Percentiles rank a stretch among this genome's conserved stretches.
These are phyloP conservation scores for Tyrophagus putrescentiae DNA, from an alignment of 1,140 invertebrate species.

Conservation along the genomic window DNA sequence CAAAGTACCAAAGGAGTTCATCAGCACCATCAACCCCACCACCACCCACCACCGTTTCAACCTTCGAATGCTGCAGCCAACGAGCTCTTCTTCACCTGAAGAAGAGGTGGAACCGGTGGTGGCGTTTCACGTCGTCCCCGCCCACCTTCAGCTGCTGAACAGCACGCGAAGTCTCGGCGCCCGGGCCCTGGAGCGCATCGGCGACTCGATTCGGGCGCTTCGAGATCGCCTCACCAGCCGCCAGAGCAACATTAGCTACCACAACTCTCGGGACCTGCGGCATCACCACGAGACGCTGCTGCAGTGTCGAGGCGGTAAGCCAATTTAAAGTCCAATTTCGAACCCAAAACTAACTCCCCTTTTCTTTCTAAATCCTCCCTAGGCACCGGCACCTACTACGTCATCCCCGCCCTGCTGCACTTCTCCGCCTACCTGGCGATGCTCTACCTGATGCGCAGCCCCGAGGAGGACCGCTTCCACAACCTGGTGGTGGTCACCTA, in stretches of 20 bases:
- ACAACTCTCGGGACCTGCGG: not conserved
- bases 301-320: conserved; percentile 8
- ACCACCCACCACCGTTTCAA: no score
- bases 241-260: not conserved
- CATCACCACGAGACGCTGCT: not conserved
- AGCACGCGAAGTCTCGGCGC: no score
- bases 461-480: conserved; percentile 24
- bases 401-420: conserved; percentile 25
- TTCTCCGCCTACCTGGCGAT: conserved; percentile 21
- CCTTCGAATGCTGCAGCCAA: no score
- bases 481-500: conserved; percentile 24
- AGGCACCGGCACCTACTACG: conserved; percentile 16
- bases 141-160: no score
- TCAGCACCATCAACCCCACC: no score
- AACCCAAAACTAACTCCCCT: no score
- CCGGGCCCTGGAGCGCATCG: not conserved
- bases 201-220: not conserved
- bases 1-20: no score
- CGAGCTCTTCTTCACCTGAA: no score
- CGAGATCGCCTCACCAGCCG: not conserved
- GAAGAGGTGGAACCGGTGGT: no score
- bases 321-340: no score
- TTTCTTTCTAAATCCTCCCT: no score
- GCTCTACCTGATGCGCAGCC: conserved; percentile 19
- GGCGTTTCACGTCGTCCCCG: no score